These are phyloP conservation scores for Gerris lacustris DNA, from an alignment of 2,888 invertebrate genomes.

Conservation along the genomic window DNA sequence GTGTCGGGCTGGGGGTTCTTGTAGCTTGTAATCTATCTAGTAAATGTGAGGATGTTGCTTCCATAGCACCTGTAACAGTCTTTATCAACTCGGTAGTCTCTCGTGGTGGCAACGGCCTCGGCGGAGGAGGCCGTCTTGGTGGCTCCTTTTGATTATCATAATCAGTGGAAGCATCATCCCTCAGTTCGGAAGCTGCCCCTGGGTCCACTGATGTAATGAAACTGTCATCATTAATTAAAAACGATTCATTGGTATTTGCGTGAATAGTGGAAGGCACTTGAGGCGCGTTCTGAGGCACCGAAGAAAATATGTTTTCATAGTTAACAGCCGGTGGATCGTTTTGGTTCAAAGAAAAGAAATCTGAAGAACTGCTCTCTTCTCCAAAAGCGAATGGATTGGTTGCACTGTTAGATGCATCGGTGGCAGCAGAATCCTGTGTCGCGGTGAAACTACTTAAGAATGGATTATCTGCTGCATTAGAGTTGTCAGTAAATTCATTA, in stretches of 20 bases:
- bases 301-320: conserved; percentile 28
- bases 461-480: conserved; percentile 50
- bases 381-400: conserved; percentile 48
- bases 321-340: conserved; percentile 38
- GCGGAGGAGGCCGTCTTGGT: conserved; percentile 34
- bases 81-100: conserved; percentile 75
- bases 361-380: conserved; percentile 14
- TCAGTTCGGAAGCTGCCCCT: conserved; percentile 35
- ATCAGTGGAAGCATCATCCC: conserved; percentile 11
- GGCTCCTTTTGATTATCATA: conserved; percentile 16
- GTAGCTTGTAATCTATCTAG: conserved; percentile 72
- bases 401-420: conserved; percentile 33
- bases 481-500: conserved; percentile 31
- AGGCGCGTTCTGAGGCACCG: conserved; percentile 11
- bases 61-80: conserved; percentile 77
- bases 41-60: conserved; percentile 72
- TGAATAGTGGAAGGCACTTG: conserved; percentile 13
- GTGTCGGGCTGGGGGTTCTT: conserved; percentile 74
- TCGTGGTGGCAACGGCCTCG: conserved; percentile 45
- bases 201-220: conserved; percentile 38
- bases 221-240: conserved; percentile 36
- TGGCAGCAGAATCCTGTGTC: conserved; percentile 18
- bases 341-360: conserved; percentile 40
- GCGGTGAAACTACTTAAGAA: conserved; percentile 43
- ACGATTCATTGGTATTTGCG: conserved; percentile 16